These are phyloP conservation scores for Corythucha ciliata DNA, from an alignment of 2,888 invertebrate genomes.

Conservation along the genomic window DNA sequence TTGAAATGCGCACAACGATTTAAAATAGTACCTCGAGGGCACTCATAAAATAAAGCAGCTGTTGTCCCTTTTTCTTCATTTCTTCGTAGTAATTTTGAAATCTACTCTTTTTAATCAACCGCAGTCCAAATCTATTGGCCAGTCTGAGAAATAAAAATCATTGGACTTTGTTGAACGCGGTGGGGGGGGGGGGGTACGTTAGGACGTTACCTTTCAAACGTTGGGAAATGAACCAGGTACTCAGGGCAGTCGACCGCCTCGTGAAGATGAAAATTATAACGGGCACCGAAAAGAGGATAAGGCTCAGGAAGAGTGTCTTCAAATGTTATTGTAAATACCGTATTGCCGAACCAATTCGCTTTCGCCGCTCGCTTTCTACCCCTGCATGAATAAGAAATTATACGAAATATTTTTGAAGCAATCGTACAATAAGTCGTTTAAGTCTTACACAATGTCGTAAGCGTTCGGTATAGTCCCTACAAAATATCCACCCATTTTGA, in stretches of 20 bases:
- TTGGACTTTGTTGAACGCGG: no score
- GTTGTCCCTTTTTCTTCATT: constrained; percentile 48
- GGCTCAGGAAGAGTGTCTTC: constrained; percentile 43
- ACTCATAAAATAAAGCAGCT: constrained; percentile 65
- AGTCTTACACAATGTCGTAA: constrained; percentile 68
- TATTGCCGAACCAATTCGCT: constrained; percentile 62
- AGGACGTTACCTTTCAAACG: constrained; percentile 60
- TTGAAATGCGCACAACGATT: not conserved
- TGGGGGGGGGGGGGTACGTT: no score
- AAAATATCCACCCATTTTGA: constrained; percentile 85
- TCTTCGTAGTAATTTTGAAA: constrained; percentile 73
- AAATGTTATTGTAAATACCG: constrained; percentile 60
- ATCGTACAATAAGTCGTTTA: constrained; percentile 7
- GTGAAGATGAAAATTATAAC: constrained; percentile 84
- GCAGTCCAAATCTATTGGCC: constrained; percentile 45
- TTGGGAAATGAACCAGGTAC: constrained; percentile 89
- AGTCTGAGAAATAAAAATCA: no score
- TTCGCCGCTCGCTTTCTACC: constrained; percentile 52
- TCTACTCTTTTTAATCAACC: constrained; percentile 43
- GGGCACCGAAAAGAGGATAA: constrained; percentile 81
- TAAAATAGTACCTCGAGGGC: constrained; percentile 52
- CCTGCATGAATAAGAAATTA: constrained; percentile 35
- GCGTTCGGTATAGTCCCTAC: constrained; percentile 96
- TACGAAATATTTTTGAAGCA: not conserved
- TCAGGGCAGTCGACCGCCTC: constrained; percentile 98